Conservation (phyloP, 2,113 vertebrate genomes). For the Passer domesticus region DNA sequence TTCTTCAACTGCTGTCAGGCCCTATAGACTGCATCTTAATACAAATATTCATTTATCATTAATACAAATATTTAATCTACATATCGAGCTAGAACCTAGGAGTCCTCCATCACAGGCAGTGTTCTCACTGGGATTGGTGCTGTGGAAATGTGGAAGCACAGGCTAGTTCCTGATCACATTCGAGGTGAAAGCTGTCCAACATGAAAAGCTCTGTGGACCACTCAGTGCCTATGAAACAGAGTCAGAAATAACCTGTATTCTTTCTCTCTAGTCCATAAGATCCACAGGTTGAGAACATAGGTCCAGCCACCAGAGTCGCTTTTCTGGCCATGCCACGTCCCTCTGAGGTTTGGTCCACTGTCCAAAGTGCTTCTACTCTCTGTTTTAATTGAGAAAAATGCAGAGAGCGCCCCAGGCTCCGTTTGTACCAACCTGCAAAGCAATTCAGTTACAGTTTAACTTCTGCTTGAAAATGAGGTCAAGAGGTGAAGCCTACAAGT, state of each 20-base stretch:
- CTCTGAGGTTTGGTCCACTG: neutral
- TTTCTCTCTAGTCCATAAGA: neutral
- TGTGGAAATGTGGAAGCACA: neutral
- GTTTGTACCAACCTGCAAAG: conserved; percentile 30
- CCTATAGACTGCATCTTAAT: neutral
- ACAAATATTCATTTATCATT: neutral
- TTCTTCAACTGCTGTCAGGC: neutral
- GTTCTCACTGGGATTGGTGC: fast-evolving
- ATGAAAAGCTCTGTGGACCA: neutral
- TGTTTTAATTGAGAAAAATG: conserved; percentile 50
- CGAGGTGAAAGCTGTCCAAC: neutral
- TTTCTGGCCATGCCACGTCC: neutral
- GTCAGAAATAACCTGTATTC: neutral
- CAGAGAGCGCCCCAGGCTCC: neutral
- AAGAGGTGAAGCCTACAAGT: conserved; percentile 47
- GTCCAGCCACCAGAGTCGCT: neutral
- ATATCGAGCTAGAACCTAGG: neutral
- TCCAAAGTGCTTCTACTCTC: conserved; percentile 53
- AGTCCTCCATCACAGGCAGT: neutral
- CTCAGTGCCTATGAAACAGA: neutral
- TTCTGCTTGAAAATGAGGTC: conserved; percentile 53
- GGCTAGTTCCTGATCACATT: neutral
- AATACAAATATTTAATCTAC: neutral
- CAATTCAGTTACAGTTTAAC: conserved; percentile 68
- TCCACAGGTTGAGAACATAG: neutral